These are phyloP conservation scores for Poeciliopsis turrubarensis DNA, from an alignment of 2,113 vertebrate genomes.

Conservation along the genomic window DNA sequence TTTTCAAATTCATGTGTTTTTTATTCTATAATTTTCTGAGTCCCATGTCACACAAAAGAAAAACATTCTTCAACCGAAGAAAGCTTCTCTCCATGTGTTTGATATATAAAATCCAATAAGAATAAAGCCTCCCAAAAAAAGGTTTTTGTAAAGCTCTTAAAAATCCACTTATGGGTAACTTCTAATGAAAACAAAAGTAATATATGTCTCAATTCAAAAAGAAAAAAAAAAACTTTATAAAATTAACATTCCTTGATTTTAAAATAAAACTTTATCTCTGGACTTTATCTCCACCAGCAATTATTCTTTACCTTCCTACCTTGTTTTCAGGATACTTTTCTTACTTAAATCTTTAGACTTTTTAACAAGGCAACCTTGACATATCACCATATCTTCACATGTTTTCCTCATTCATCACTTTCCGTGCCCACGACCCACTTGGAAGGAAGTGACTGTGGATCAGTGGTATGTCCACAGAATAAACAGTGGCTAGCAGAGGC, in stretches of 20 bases:
- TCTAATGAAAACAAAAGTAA: too few relatives aligned
- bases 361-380: conserved; percentile 5
- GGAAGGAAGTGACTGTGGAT: conserved; percentile 72
- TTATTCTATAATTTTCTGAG: neutral
- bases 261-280: too few relatives aligned
- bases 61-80: neutral
- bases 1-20: neutral
- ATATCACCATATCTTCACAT: conserved; percentile 8
- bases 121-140: neutral
- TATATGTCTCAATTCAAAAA: too few relatives aligned
- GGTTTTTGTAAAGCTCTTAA: too few relatives aligned
- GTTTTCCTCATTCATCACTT: conserved; percentile 33
- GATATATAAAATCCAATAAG: neutral
- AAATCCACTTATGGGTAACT: too few relatives aligned
- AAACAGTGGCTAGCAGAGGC: conserved; percentile 71
- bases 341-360: neutral
- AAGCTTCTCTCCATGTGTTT: neutral
- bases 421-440: conserved; percentile 40
- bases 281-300: neutral
- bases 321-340: neutral
- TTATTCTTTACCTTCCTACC: neutral
- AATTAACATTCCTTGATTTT: too few relatives aligned
- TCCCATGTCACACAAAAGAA: neutral
- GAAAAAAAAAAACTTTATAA: too few relatives aligned
- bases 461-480: conserved; percentile 74